These are phyloP conservation scores for Pachyramphus minor DNA, from an alignment of 2,113 vertebrate species.

Conservation along the genomic window DNA sequence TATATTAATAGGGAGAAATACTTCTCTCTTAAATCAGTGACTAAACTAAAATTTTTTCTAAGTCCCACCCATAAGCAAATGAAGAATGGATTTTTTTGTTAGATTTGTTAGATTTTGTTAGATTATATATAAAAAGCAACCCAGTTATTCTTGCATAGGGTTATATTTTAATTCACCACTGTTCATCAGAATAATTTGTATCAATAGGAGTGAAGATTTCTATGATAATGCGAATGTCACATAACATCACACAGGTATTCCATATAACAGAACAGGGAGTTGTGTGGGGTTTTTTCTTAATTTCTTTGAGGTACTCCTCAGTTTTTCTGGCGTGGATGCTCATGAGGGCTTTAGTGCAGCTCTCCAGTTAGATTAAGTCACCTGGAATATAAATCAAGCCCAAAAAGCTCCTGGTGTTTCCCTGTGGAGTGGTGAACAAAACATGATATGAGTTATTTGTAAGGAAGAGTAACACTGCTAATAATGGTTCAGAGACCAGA, in stretches of 20 bases:
- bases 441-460: neutral
- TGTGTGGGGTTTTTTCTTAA: neutral
- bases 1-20: slow-evolving; percentile 6
- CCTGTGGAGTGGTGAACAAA: neutral
- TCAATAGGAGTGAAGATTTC: neutral
- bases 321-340: neutral
- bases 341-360: neutral
- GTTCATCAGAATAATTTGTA: neutral
- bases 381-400: neutral
- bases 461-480: neutral
- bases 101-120: neutral
- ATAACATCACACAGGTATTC: neutral
- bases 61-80: neutral
- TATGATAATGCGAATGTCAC: neutral
- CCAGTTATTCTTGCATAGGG: neutral
- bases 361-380: neutral
- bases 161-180: neutral
- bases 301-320: neutral
- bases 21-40: neutral
- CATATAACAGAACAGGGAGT: neutral
- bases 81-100: neutral
- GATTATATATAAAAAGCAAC: neutral
- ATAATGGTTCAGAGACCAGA: neutral
- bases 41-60: neutral
- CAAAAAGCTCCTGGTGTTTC: neutral